These are phyloP conservation scores for Dolichopus griseipennis DNA, from an alignment of 2,888 invertebrate genomes.

Conservation along the genomic window DNA sequence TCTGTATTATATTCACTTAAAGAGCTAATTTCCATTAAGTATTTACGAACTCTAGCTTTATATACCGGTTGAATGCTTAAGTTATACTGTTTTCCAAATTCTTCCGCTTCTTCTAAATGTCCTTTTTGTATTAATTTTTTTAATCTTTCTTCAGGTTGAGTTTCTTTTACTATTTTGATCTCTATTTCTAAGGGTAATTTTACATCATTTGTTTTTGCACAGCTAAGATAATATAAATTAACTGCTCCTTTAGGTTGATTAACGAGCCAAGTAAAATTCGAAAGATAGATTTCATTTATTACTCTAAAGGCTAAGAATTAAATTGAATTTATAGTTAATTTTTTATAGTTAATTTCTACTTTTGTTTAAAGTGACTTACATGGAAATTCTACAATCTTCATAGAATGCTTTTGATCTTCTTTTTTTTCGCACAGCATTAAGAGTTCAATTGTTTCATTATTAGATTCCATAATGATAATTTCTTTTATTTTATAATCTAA, in stretches of 20 bases:
- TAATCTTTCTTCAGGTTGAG: slow-evolving; percentile 39
- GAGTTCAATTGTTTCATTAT: slow-evolving; percentile 35
- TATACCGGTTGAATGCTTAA: slow-evolving; percentile 39
- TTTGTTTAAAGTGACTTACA: slow-evolving; percentile 28
- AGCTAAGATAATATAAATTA: slow-evolving; percentile 39
- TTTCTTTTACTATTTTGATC: slow-evolving; percentile 40
- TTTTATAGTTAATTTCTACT: background rate
- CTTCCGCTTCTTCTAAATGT: slow-evolving; percentile 41
- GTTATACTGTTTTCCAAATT: slow-evolving; percentile 38
- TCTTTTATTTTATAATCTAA: slow-evolving; percentile 32
- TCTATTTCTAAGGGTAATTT: slow-evolving; percentile 34
- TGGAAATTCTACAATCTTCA: slow-evolving; percentile 40
- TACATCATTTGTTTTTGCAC: slow-evolving; percentile 25
- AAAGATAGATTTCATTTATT: slow-evolving; percentile 34
- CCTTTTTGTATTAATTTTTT: slow-evolving; percentile 41
- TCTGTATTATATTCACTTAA: slow-evolving; percentile 24
- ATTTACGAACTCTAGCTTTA: slow-evolving; percentile 37
- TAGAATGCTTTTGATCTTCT: slow-evolving; percentile 23
- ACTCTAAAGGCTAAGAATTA: slow-evolving; percentile 32
- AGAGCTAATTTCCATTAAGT: slow-evolving; percentile 30
- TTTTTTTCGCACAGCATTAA: slow-evolving; percentile 33
- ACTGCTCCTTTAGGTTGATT: slow-evolving; percentile 38
- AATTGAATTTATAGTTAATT: background rate
- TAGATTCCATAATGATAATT: slow-evolving; percentile 36
- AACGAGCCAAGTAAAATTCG: slow-evolving; percentile 36